A percentile compares a stretch with the other conserved stretches of the same genome.
These are phyloP conservation scores for Camptogramma bilineatum DNA, from an alignment of 2,888 invertebrate species.

Conservation along the genomic window DNA sequence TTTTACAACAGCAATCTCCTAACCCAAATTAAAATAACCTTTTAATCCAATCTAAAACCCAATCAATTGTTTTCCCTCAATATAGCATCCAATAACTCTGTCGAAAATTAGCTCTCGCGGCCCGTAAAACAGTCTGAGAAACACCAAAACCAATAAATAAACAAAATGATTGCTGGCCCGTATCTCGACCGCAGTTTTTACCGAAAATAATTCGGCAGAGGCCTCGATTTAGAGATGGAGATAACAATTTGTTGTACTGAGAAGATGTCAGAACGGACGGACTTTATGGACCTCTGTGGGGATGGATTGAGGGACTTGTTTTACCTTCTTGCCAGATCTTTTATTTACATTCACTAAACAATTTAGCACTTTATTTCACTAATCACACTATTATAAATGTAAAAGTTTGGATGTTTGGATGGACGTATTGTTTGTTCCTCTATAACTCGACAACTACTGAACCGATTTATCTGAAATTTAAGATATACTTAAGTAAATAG, in stretches of 20 bases:
- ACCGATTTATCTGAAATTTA: too few relatives aligned
- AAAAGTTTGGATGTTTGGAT: too few relatives aligned
- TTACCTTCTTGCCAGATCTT: too few relatives aligned
- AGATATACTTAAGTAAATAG: too few relatives aligned
- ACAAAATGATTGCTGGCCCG: conserved; percentile 35
- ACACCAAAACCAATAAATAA: conserved; percentile 38
- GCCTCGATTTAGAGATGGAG: conserved; percentile 38
- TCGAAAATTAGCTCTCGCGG: conserved; percentile 12
- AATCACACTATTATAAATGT: too few relatives aligned
- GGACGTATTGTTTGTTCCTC: too few relatives aligned
- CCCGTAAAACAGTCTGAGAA: conserved; percentile 32
- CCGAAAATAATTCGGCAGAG: conserved; percentile 36
- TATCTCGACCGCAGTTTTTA: conserved; percentile 35
- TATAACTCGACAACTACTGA: too few relatives aligned
- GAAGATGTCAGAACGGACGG: conserved; percentile 41
- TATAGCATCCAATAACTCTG: conserved; percentile 8
- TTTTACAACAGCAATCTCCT: not conserved
- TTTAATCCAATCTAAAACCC: not conserved
- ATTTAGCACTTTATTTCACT: too few relatives aligned
- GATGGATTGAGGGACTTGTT: conserved; percentile 24
- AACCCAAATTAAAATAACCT: not conserved
- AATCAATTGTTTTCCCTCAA: not conserved
- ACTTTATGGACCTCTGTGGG: conserved; percentile 31
- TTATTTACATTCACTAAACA: too few relatives aligned
- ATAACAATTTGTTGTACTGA: conserved; percentile 44